Evolutionary conservation across 2,797 vertebrate genomes (phyloP).

Genomic region (Carduelis carduelis): DNA sequence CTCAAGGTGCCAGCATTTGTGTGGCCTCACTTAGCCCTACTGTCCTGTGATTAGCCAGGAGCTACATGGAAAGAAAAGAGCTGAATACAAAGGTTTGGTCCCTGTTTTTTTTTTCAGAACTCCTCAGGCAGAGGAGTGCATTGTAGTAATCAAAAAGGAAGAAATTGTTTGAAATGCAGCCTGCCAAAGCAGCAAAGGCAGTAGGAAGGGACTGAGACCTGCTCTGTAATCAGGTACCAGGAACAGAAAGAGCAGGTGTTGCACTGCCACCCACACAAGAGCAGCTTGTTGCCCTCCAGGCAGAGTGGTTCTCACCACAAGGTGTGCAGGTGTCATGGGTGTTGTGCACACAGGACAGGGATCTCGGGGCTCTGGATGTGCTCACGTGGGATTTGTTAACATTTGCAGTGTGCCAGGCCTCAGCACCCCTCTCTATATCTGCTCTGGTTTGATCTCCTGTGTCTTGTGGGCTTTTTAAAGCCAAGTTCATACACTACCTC

Average conservation of each 20-base stretch:
- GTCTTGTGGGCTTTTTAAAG: neutral
- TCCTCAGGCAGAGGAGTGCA: neutral
- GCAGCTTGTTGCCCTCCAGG: neutral
- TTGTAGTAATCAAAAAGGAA: neutral
- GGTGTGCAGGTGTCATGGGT: accelerated
- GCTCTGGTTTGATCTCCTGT: neutral
- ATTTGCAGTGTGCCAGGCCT: neutral
- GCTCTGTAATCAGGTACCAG: neutral
- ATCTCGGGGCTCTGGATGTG: neutral
- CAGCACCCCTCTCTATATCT: neutral
- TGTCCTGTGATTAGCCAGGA: neutral
- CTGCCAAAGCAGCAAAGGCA: neutral
- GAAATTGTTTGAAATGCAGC: neutral
- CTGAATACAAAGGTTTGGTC: neutral
- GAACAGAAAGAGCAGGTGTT: neutral
- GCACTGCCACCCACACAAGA: neutral
- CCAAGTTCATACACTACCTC: neutral
- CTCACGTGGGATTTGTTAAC: neutral
- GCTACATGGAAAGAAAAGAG: neutral
- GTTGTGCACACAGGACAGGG: accelerated
- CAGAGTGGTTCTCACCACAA: neutral
- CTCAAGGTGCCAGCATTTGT: neutral
- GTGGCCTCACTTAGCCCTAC: neutral
- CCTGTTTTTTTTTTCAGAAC: neutral
- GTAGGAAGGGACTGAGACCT: neutral